phyloP scores from a whole-genome alignment of 2,797 vertebrate species.

The Phrynocephalus vlangalii region DNA sequence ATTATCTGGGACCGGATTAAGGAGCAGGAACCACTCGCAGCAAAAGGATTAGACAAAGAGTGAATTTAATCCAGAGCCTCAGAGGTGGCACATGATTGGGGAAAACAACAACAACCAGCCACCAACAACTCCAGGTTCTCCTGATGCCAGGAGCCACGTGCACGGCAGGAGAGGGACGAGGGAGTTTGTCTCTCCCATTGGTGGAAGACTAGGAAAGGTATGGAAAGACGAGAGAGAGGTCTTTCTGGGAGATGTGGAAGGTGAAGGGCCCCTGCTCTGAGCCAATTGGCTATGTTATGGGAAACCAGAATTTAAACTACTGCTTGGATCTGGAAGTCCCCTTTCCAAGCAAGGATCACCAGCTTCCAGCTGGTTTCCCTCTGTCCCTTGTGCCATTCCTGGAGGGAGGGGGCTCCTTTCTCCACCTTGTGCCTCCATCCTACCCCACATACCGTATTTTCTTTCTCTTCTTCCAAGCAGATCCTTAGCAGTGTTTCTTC shows the following conservation, averaged over 20 bases:
- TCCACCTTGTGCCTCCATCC: not conserved
- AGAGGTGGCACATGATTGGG: not conserved
- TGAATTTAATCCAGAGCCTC: slow-evolving; percentile 6
- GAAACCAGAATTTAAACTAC: not conserved
- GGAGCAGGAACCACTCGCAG: not conserved
- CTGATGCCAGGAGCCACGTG: not conserved
- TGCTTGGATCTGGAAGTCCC: not conserved
- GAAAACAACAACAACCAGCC: not conserved
- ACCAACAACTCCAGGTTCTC: not conserved
- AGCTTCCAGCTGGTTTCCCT: not conserved
- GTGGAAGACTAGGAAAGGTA: not conserved
- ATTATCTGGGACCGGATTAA: slow-evolving; percentile 27
- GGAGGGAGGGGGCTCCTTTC: too few species aligned
- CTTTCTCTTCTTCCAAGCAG: not conserved
- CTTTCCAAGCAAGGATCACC: not conserved
- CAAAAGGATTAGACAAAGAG: slow-evolving; percentile 31
- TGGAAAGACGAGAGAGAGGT: not conserved
- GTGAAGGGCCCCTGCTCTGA: not conserved
- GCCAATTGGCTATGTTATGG: not conserved
- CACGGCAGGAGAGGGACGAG: not conserved
- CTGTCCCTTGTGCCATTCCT: too few species aligned
- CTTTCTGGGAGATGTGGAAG: too few species aligned
- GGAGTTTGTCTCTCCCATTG: not conserved
- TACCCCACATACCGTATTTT: not conserved
- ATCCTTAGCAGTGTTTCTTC: too few species aligned